Evolutionary conservation across 2,797 vertebrate species (phyloP).

Genomic region (Poliocrania exsul): DNA sequence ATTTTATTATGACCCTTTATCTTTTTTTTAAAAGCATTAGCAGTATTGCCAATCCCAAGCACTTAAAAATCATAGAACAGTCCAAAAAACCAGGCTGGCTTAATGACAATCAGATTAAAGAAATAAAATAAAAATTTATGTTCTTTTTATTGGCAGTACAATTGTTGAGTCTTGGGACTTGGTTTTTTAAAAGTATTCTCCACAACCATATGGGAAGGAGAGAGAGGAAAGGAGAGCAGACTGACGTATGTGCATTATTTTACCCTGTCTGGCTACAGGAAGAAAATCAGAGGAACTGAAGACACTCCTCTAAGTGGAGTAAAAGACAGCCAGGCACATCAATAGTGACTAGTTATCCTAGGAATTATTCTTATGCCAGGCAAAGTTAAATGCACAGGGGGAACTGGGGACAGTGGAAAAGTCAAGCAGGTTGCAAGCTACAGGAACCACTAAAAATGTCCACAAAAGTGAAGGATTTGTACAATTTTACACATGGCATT

Average conservation of each 20-base stretch:
- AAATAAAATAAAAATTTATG: slow-evolving; percentile 58
- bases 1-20: neutral
- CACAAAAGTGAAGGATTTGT: neutral
- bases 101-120: slow-evolving; percentile 67
- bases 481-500: neutral
- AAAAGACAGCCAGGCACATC: neutral
- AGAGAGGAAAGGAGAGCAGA: neutral
- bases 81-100: slow-evolving; percentile 18
- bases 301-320: neutral
- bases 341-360: neutral
- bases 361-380: neutral
- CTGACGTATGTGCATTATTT: neutral
- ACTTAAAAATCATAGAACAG: slow-evolving; percentile 2
- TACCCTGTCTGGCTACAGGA: neutral
- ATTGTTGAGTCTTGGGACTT: neutral
- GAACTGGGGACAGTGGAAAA: slow-evolving; percentile 61
- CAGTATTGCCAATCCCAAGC: slow-evolving; percentile 23
- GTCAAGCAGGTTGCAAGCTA: slow-evolving; percentile 25
- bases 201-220: neutral
- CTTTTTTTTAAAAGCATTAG: neutral
- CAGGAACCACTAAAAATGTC: neutral
- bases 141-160: slow-evolving; percentile 57
- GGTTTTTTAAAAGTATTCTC: slow-evolving; percentile 18
- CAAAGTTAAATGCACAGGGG: slow-evolving; percentile 21
- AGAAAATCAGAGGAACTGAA: neutral